Base-by-base conservation (phyloP, 2,888 invertebrate species). In the Diplolepis rosae region DNA sequence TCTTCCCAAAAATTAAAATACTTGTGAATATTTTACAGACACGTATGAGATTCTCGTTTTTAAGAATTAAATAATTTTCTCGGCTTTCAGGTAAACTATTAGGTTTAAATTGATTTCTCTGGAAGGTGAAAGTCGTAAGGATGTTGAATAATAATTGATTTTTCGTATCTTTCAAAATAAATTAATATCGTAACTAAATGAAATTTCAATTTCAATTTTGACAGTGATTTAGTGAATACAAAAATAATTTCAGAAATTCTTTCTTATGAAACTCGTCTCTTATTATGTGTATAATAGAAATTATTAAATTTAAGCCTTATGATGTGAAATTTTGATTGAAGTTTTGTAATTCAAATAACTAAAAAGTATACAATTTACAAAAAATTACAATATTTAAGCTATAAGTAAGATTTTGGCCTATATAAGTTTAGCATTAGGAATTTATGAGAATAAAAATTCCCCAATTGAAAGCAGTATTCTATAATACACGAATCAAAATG, bases 361-460 rank as follows among this genome's bases (percentile, higher is more conserved):
- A 27, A 52, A 28, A 51, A 52, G n/a, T 1, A 15, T 13, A 56
- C 3, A 56, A 35, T 39, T 32, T 11, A 56, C 5, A 11, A 35
- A 18, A 32, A 35, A 56, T 56, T 56, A 24, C 22, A 56, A 56
- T 56, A 56, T 56, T 56, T 56, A 1, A 13, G n/a, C 56, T 56
- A 5, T 56, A n/a, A n/a, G n/a, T n/a, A n/a, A n/a, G n/a, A n/a
- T n/a, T n/a, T n/a, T n/a, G n/a, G n/a, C n/a, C n/a, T n/a, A n/a
- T n/a, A n/a, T n/a, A n/a, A n/a, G n/a, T n/a, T n/a, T n/a, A n/a
- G n/a, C 13, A 50, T 50, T 50, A 11, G 24, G 50, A 50, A 50
- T 56, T 56, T 56, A 56, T 56, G 56, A 32, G 32, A 35, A 22
- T 56, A 56, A 18, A 18, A 30, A 22, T 50, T 11, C 7, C 24